Evolutionary conservation across 1,140 invertebrate genomes (phyloP).

Genomic region (Semibalanus balanoides): DNA sequence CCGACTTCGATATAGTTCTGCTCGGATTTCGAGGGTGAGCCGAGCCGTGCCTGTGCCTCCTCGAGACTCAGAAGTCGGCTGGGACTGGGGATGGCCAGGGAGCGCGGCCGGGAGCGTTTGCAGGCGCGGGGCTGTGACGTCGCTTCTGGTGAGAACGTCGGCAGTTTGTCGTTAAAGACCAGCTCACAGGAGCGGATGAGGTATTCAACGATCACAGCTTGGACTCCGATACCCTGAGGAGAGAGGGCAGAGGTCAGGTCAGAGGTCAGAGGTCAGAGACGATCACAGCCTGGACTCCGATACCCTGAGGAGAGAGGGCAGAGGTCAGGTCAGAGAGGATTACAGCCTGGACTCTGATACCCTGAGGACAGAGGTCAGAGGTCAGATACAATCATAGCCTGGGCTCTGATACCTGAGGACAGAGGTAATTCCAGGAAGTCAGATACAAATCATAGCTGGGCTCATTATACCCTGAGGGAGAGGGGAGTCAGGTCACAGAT

Average conservation of each 20-base stretch:
- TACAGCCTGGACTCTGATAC: slow-evolving; percentile 86
- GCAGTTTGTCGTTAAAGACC: slow-evolving; percentile 56
- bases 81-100: slow-evolving; percentile 75
- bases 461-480: too few species aligned
- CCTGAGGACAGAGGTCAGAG: slow-evolving; percentile 33
- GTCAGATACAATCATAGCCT: slow-evolving; percentile 82
- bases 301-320: slow-evolving; percentile 42
- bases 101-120: slow-evolving; percentile 39
- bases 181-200: slow-evolving; percentile 82
- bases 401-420: slow-evolving; percentile 65
- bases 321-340: slow-evolving; percentile 49
- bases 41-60: slow-evolving; percentile 49
- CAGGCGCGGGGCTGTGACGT: neutral
- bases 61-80: slow-evolving; percentile 75
- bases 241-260: neutral
- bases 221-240: slow-evolving; percentile 70
- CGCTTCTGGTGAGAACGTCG: slow-evolving; percentile 17
- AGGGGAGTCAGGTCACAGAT: too few species aligned
- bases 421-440: too few species aligned
- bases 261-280: too few species aligned
- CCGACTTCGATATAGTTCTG: slow-evolving; percentile 84
- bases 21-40: slow-evolving; percentile 33
- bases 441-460: too few species aligned
- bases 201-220: slow-evolving; percentile 92
- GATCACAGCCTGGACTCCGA: slow-evolving; percentile 88